Evolutionary conservation across 2,797 vertebrate genomes (phyloP).

Genomic region (Thamnophis elegans): DNA sequence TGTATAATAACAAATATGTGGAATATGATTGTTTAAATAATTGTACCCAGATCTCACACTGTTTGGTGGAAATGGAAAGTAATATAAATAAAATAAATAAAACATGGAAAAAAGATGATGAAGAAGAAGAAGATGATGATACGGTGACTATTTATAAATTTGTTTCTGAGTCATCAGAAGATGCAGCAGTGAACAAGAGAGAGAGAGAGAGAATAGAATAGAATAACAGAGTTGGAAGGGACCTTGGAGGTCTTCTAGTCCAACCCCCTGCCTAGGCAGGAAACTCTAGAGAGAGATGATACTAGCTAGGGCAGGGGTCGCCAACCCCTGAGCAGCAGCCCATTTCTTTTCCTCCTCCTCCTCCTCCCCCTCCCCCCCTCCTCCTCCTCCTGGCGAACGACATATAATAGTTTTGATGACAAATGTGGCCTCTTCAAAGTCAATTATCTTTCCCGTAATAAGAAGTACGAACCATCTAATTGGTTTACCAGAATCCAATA

Average conservation of each 20-base stretch:
- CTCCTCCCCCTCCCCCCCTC: too few species aligned
- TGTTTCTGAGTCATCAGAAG: background rate
- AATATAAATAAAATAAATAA: too few species aligned
- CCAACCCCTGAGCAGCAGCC: background rate
- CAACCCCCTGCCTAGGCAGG: too few species aligned
- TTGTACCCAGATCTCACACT: too few species aligned
- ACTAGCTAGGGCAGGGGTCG: background rate
- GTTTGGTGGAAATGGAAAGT: too few species aligned
- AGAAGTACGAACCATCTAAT: background rate
- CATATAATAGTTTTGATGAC: fast-evolving
- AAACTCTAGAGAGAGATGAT: too few species aligned
- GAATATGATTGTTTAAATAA: too few species aligned
- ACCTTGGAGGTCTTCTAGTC: too few species aligned
- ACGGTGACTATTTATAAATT: background rate
- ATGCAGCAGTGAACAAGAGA: background rate
- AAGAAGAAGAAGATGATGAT: background rate
- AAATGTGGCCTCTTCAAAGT: background rate
- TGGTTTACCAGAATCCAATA: constrained; percentile 5
- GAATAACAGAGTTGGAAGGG: too few species aligned
- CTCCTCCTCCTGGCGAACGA: background rate
- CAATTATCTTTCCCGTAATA: background rate
- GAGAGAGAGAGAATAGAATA: too few species aligned
- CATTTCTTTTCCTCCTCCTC: background rate
- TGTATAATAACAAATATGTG: too few species aligned
- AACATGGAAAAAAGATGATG: too few species aligned